These are phyloP conservation scores for Papilio dardanus DNA, from an alignment of 1,140 invertebrate species.

Conservation along the genomic window DNA sequence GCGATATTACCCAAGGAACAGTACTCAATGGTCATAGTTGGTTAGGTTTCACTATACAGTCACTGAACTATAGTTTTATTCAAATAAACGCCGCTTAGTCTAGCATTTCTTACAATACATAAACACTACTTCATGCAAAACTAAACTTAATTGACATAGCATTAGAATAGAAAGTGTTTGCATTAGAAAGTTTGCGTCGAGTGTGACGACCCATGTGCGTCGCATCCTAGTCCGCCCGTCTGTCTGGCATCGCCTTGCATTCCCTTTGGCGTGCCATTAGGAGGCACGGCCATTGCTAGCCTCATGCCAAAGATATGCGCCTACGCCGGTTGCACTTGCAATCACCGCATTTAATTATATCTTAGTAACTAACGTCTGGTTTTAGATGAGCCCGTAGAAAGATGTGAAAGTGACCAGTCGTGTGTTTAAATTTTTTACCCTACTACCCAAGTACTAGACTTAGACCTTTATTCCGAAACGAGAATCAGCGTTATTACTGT, in stretches of 20 bases:
- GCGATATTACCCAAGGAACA: too few relatives aligned
- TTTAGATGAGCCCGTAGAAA: too few relatives aligned
- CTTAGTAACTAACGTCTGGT: not conserved
- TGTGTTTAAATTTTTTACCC: not conserved
- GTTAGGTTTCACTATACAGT: not conserved
- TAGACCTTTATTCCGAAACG: too few relatives aligned
- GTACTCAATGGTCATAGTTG: not conserved
- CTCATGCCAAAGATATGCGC: slow-evolving; percentile 1
- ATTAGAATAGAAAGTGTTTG: slow-evolving; percentile 19
- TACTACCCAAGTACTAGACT: too few relatives aligned
- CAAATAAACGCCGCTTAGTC: slow-evolving; percentile 27
- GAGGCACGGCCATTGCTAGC: not conserved
- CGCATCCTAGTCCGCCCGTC: slow-evolving; percentile 43
- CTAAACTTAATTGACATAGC: slow-evolving; percentile 26
- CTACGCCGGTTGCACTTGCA: not conserved
- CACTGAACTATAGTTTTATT: slow-evolving; percentile 17
- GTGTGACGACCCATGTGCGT: slow-evolving; percentile 58
- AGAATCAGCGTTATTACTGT: too few relatives aligned
- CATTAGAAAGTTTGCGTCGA: slow-evolving; percentile 39
- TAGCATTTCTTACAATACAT: not conserved
- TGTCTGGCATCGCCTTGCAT: not conserved
- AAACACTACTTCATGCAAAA: slow-evolving; percentile 5
- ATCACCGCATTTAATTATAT: not conserved
- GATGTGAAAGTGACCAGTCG: not conserved
- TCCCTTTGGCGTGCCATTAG: slow-evolving; percentile 5